These are phyloP conservation scores for Slavum lentiscoides DNA, from an alignment of 2,888 invertebrate genomes.

Conservation along the genomic window DNA sequence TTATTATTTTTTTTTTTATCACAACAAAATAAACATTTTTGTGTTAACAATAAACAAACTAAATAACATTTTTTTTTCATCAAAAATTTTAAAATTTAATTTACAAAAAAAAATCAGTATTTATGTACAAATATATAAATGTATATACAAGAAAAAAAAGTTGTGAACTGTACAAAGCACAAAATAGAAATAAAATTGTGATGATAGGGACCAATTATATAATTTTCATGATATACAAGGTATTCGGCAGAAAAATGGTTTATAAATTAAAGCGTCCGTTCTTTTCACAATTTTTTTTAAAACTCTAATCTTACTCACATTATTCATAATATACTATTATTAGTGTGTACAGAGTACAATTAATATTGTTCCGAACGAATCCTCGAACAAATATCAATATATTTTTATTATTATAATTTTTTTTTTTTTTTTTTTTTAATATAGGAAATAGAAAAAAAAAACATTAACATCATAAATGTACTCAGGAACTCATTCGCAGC, in stretches of 20 bases:
- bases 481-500: slow-evolving; percentile 52
- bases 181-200: slow-evolving; percentile 41
- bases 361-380: slow-evolving; percentile 21
- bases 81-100: slow-evolving; percentile 44
- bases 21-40: slow-evolving; percentile 54
- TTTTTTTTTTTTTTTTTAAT: background rate
- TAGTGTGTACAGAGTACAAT: slow-evolving; percentile 46
- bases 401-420: background rate
- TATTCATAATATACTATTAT: slow-evolving; percentile 10
- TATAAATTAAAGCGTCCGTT: slow-evolving; percentile 40
- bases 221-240: slow-evolving; percentile 35
- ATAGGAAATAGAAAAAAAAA: slow-evolving; percentile 36
- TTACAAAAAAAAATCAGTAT: slow-evolving; percentile 42
- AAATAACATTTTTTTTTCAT: slow-evolving; percentile 49
- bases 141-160: slow-evolving; percentile 44
- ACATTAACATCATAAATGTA: slow-evolving; percentile 50
- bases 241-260: slow-evolving; percentile 30
- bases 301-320: slow-evolving; percentile 22
- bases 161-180: slow-evolving; percentile 51
- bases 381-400: slow-evolving; percentile 32
- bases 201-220: slow-evolving; percentile 44
- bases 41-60: slow-evolving; percentile 54
- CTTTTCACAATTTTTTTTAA: background rate
- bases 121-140: slow-evolving; percentile 44
- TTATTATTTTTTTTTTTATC: slow-evolving; percentile 33